Base-by-base conservation (phyloP, 1,140 invertebrate species). In the Aporrectodea caliginosa region DNA sequence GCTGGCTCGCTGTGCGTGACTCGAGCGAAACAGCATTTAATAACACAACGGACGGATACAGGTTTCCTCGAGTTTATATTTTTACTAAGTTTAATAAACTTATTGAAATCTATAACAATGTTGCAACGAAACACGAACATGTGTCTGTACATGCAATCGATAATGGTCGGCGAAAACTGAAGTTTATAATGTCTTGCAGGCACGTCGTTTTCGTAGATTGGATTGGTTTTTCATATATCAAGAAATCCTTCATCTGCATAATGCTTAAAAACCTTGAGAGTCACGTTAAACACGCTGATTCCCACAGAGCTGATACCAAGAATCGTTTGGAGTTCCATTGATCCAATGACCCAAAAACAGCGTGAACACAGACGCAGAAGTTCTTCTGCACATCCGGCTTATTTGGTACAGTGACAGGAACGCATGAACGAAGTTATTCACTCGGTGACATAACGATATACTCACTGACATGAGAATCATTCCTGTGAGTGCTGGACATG, bases 91-190 rank as follows among this genome's bases (percentile, higher is more conserved):
- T n/a, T n/a, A n/a, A n/a, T n/a, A n/a, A n/a, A n/a, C n/a, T n/a
- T n/a, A n/a, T n/a, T n/a, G n/a, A n/a, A n/a, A n/a, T n/a, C 81
- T 30, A 82, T 69, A 22, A 81, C 35, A 14, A 77, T 34, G 30
- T 78, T 71, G 30, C 75, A 77, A 22, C 58, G 35, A 76, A 75
- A 82, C 1, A 69, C 32, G 69, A 79, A 78, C 77, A 82, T 81
- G 43, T 78, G 79, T 34, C 80, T 29, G 69, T 81, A 81, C 34
- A 82, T n/a, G 34, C 81, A 82, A 69, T 82, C 81, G 33, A 81
- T 82, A 14, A 82, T 73, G 22, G 58, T 34, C 6, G 78, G 78
- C 14, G 78, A 74, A 30, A 75, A 58, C 35, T 79, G 35, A n/a
- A 75, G 33, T 1, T 31, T 16, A 16, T 12, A 58, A 12, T 58